These are phyloP conservation scores for Caiman crocodilus DNA, from an alignment of 2,797 vertebrate genomes.

Conservation along the genomic window DNA sequence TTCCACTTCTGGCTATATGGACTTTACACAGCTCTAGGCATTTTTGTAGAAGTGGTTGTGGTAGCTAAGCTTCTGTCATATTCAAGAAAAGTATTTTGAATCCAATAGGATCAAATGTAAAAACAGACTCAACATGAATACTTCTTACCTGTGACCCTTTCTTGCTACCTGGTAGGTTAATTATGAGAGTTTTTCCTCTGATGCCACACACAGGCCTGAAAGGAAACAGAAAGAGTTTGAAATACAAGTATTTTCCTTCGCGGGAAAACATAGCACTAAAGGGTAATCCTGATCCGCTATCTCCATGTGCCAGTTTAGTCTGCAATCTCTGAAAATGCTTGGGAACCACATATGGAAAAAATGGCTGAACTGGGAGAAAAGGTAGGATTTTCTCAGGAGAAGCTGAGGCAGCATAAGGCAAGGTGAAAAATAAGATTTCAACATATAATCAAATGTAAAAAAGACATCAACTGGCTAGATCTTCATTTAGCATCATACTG, in stretches of 20 bases:
- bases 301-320: background rate
- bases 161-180: slow-evolving; percentile 99
- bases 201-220: slow-evolving; percentile 97
- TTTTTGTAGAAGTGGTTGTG: background rate
- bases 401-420: background rate
- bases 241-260: slow-evolving; percentile 10
- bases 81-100: background rate
- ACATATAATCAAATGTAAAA: background rate
- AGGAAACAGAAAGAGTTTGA: slow-evolving; percentile 69
- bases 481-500: background rate
- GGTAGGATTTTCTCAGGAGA: background rate
- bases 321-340: background rate
- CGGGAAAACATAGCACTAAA: slow-evolving; percentile 42
- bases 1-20: background rate
- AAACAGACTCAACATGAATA: slow-evolving; percentile 9
- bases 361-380: background rate
- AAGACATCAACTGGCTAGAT: background rate
- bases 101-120: background rate
- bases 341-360: background rate
- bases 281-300: background rate
- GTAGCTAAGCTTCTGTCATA: background rate
- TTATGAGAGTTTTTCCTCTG: slow-evolving; percentile 98
- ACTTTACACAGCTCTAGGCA: background rate
- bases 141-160: slow-evolving; percentile 97
- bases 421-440: background rate